Percentiles rank a stretch among this genome's conserved stretches.
These are phyloP conservation scores for Naja naja DNA, from an alignment of 2,113 vertebrate species.

Conservation along the genomic window DNA sequence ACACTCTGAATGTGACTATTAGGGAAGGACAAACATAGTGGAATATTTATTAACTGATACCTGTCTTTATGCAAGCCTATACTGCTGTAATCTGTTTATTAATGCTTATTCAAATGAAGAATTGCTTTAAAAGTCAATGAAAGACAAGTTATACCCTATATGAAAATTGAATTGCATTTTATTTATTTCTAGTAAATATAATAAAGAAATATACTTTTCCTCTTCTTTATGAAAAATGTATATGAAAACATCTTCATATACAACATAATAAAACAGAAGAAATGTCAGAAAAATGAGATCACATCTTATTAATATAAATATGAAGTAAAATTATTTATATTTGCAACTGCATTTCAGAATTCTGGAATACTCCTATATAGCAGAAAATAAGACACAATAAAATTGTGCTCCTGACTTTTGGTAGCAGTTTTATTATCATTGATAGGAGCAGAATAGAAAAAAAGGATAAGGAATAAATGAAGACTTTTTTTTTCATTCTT, in stretches of 20 bases:
- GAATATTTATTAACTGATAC: slow-evolving; percentile 66
- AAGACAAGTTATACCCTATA: background rate
- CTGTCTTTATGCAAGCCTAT: slow-evolving; percentile 58
- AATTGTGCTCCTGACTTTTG: background rate
- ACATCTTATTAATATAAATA: background rate
- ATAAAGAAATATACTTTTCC: background rate
- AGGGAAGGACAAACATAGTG: slow-evolving; percentile 39
- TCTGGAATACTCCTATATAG: background rate
- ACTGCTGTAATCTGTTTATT: slow-evolving; percentile 33
- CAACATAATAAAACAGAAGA: slow-evolving; percentile 26
- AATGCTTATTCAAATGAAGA: slow-evolving; percentile 42
- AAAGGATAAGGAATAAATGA: background rate
- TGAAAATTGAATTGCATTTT: background rate
- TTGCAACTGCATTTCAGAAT: background rate
- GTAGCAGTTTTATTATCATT: background rate
- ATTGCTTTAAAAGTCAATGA: slow-evolving; percentile 33
- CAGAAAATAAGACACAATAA: background rate
- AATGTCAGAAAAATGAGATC: background rate
- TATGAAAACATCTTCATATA: background rate
- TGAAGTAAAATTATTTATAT: slow-evolving; percentile 7
- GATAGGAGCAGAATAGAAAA: background rate
- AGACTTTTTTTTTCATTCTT: background rate
- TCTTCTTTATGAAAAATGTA: background rate
- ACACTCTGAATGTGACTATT: slow-evolving; percentile 24
- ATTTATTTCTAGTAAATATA: background rate